Evolutionary conservation across 2,113 vertebrate species (phyloP).

Genomic region (Mellivora capensis): DNA sequence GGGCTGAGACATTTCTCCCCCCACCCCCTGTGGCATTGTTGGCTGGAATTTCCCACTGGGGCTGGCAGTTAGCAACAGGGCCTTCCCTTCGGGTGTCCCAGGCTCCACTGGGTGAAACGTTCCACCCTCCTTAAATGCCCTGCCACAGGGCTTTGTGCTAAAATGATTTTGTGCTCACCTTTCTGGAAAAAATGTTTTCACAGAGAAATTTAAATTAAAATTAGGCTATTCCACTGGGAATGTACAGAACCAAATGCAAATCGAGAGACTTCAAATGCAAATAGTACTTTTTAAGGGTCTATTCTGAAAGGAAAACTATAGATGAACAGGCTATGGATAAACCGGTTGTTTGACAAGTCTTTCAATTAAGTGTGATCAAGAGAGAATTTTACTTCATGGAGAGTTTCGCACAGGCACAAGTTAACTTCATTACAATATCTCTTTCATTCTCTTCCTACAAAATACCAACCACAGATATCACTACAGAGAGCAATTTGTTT

Average conservation of each 20-base stretch:
- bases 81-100: slow-evolving; percentile 65
- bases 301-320: slow-evolving; percentile 78
- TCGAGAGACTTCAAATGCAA: slow-evolving; percentile 83
- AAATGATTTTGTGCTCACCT: slow-evolving; percentile 83
- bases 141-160: slow-evolving; percentile 75
- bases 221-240: slow-evolving; percentile 72
- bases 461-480: slow-evolving; percentile 19
- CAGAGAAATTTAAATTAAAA: slow-evolving; percentile 82
- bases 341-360: slow-evolving; percentile 68
- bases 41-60: slow-evolving; percentile 38
- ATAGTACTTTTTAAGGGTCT: slow-evolving; percentile 77
- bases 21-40: not conserved
- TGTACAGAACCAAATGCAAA: slow-evolving; percentile 80
- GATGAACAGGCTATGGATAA: slow-evolving; percentile 77
- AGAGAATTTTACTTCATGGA: slow-evolving; percentile 46
- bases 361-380: slow-evolving; percentile 55
- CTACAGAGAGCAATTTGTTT: not conserved
- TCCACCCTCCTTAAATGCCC: slow-evolving; percentile 57
- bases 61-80: not conserved
- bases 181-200: slow-evolving; percentile 84
- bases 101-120: slow-evolving; percentile 64
- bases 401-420: slow-evolving; percentile 20
- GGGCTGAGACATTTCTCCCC: not conserved
- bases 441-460: slow-evolving; percentile 20
- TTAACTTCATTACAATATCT: slow-evolving; percentile 51